phyloP scores from a whole-genome alignment of 2,888 invertebrate species.

The Andricus quercusramuli region DNA sequence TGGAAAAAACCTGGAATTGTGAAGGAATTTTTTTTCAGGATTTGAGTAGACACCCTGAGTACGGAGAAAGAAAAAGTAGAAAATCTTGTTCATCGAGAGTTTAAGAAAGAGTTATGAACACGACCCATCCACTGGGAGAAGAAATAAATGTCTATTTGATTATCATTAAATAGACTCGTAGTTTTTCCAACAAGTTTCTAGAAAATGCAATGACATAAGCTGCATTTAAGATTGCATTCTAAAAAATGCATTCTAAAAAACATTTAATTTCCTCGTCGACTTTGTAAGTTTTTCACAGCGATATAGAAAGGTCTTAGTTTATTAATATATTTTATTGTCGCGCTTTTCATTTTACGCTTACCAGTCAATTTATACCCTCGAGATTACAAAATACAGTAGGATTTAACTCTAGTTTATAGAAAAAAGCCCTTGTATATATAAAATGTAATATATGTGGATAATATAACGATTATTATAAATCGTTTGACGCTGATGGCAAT shows the following conservation, averaged over 20 bases:
- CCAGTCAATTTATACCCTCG: constrained; percentile 39
- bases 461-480: constrained; percentile 72
- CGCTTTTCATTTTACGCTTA: constrained; percentile 30
- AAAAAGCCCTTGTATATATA: constrained; percentile 74
- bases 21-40: no score
- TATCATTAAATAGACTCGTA: constrained; percentile 19
- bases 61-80: neutral
- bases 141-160: neutral
- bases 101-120: constrained; percentile 28
- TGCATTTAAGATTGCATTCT: neutral
- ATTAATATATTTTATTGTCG: constrained; percentile 9
- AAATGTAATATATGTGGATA: constrained; percentile 78
- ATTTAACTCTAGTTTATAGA: constrained; percentile 34
- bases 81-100: constrained; percentile 2
- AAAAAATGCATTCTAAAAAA: neutral
- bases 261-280: neutral
- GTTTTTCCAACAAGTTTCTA: neutral
- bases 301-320: constrained; percentile 15
- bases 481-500: constrained; percentile 73
- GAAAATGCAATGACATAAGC: constrained; percentile 2
- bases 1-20: no score
- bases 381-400: constrained; percentile 31
- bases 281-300: constrained; percentile 7
- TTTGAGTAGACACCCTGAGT: no score
- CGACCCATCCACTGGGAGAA: neutral